Base-by-base conservation (phyloP, 1,140 invertebrate genomes). In the Drosophila sp. region DNA sequence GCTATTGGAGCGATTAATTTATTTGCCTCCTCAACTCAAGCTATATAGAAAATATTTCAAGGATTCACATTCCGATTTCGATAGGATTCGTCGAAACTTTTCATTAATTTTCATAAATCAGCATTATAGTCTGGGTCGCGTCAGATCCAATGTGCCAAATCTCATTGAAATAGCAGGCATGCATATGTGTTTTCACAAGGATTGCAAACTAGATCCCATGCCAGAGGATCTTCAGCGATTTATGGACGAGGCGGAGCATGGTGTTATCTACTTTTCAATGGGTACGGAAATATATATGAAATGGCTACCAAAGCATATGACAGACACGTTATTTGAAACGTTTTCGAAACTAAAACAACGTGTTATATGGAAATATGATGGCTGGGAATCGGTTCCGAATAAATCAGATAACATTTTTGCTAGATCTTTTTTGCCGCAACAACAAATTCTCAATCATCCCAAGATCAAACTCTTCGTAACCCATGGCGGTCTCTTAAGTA, bases 351-450 rank as follows among this genome's bases (percentile, higher is more conserved):
- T 90, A 0, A 90, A 83, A 1, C 91, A 93, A 54, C 80, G 85
- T 25, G 91, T 94, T 0, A 57, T 94, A 23, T 94, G 93, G 93
- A 94, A 94, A 73, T 91, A 85, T 47, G 93, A 93, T n/a, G 56
- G 57, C 2, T 71, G 44, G 44, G 7, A 79, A 27, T 62, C 23
- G 1, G 25, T 92, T 27, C 70, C 77, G 3, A 83, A 89, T 41
- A 82, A 91, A 32, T 68, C 66, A 73, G 78, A 93, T 0, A 97
- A 96, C 89, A 94, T 97, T 0, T 94, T 94, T 83, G 87, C 95
- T 0, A 94, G 93, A 1, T 92, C 27, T 0, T 91, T 92, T 91
- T 32, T 94, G 10, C 93, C 94, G 0, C 94, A 94, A 73, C 92
- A 92, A 2, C 93, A 93, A 55, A 63, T 94, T 4, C 70, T 94